Evolutionary conservation across 2,797 vertebrate genomes (phyloP), one percentile per base, ranked within the genome.

Genomic region (Squalus acanthias): DNA sequence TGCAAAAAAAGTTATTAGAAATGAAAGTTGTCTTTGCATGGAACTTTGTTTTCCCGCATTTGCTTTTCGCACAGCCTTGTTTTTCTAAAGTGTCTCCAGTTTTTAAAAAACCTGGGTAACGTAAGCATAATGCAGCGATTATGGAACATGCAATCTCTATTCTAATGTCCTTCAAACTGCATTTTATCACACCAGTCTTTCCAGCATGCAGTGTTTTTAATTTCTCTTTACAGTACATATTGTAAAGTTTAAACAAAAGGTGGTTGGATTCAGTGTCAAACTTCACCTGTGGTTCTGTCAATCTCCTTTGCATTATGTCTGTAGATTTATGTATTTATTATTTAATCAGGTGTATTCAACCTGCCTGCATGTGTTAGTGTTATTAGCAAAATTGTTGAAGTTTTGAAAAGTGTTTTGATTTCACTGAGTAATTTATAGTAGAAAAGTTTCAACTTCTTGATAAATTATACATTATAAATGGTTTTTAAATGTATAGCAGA

Each of bases 191-290:
- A 57, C 53, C 94, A 33, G 46, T 95, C 50, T 57, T 76, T 74
- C 12, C 69, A 74, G 94, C 94, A 95, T 95, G 94, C 24, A 24
- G 20, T 85, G 82, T 6, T 91, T 91, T 91, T 46, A 94, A 46
- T 72, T 70, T 53, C 17, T 3, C 9, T n/a, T 67, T 3, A 67
- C 63, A 33, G 29, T 33, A 29, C 3, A 3, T 15, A 91, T 60
- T 91, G 46, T 87, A 76, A 82, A 82, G 39, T 20, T 87, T 24
- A 87, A 87, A 87, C 50, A 15, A 65, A 94, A 13, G 20, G 12
- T 95, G 93, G 67, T 91, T 5, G 57, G 88, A 91, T 26, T 91
- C 29, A 63, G 24, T 94, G 65, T 74, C 69, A 95, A 74, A 20
- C 63, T 69, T 91, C 33, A 63, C 33, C 15, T 93, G 33, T 93